Evolutionary conservation across 2,797 vertebrate genomes (phyloP), one percentile per base, ranked within the genome.

Genomic region (Protosalanx chinensis): DNA sequence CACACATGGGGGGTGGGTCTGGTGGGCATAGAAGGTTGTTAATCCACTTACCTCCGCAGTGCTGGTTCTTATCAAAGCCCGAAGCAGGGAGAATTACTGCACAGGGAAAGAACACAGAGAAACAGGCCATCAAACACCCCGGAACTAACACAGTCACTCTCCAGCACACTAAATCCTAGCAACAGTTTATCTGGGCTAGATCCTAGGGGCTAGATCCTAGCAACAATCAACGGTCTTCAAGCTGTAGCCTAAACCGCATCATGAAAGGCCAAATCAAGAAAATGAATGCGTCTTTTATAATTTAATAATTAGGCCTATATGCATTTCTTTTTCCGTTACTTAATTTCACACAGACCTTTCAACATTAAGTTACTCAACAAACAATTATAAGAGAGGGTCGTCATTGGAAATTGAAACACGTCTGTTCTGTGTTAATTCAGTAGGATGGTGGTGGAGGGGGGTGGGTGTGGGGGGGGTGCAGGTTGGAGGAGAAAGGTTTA

Each of bases 71-170:
- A 76, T 98, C 96, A 76, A 96, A 93, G 87, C 96, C 96, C 82
- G 97, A 98, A 69, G 97, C 97, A 71, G 97, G 94, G 79, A 98
- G 94, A 88, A 98, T 98, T 82, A 97, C 97, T 99, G 92, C 67
- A 80, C 81, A 89, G 86, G 82, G 89, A 81, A 88, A 84, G 85
- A 84, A 81, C 77, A 88, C 83, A 90, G 79, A 88, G 73, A 77
- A 67, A 75, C 64, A 85, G 74, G 76, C 32, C 56, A 53, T 71
- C 35, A 41, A 56, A 72, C 71, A 66, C 30, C 33, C 27, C 15
- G 23, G 72, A 76, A 73, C 64, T 68, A 74, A 80, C 57, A 67
- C 75, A 72, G 20, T 62, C 41, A 51, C 64, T 68, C 67, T 77
- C 73, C 72, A 71, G 72, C 51, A 69, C 41, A 73, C 62, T 66